Percentiles rank a stretch among this genome's conserved stretches.
These are phyloP conservation scores for Lepidocyrtoides sp. DNA, from an alignment of 2,888 invertebrate genomes.

Conservation along the genomic window DNA sequence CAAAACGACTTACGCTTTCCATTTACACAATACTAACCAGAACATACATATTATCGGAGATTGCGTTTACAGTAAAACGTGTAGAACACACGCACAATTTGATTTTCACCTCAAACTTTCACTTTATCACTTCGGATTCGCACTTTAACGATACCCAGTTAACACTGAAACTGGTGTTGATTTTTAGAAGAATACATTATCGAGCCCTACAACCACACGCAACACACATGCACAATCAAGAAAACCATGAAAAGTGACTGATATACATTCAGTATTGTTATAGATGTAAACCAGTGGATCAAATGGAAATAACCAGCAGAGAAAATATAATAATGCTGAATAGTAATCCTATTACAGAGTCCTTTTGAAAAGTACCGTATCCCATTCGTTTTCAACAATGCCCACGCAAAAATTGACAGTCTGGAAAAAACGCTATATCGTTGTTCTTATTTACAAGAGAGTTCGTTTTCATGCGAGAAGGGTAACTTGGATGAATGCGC, in stretches of 20 bases:
- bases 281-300: too few relatives aligned
- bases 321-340: background rate
- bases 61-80: too few relatives aligned
- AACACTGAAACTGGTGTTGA: too few relatives aligned
- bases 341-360: slow-evolving; percentile 30
- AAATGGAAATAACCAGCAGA: background rate
- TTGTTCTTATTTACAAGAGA: background rate
- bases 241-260: too few relatives aligned
- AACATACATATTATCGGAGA: too few relatives aligned
- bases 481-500: background rate
- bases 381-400: slow-evolving; percentile 20
- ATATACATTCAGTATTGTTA: too few relatives aligned
- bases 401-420: slow-evolving; percentile 62
- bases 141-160: background rate
- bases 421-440: background rate
- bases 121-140: background rate
- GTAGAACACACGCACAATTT: background rate
- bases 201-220: too few relatives aligned
- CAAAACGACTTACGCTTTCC: too few relatives aligned
- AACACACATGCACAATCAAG: too few relatives aligned
- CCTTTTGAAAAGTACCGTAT: slow-evolving; percentile 46
- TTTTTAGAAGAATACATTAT: too few relatives aligned
- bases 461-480: background rate
- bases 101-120: background rate
- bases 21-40: too few relatives aligned